Evolutionary conservation across 2,797 vertebrate genomes (phyloP).

Genomic region (Muscicapa comitata): DNA sequence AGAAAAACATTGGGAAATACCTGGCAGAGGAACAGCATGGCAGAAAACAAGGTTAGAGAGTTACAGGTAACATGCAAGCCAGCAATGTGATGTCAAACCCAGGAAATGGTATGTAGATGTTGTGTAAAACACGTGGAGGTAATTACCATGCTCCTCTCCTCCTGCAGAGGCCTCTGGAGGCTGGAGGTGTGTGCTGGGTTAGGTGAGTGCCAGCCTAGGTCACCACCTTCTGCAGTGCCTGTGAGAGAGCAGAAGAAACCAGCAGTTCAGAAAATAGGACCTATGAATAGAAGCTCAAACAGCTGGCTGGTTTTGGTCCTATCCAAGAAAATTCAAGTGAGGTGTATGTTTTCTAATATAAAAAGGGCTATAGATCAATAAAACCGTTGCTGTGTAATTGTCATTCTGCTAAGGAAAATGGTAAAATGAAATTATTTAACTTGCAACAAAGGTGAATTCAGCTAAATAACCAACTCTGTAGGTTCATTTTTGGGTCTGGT

Average conservation of each 20-base stretch:
- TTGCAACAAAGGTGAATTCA: neutral
- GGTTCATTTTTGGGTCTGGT: neutral
- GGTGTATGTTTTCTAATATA: neutral
- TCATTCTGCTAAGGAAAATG: neutral
- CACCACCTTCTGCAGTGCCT: fast-evolving
- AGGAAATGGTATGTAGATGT: neutral
- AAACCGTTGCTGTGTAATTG: neutral
- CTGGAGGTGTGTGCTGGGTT: neutral
- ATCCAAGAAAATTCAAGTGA: neutral
- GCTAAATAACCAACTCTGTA: neutral
- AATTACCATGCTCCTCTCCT: neutral
- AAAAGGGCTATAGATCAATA: neutral
- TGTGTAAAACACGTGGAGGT: neutral
- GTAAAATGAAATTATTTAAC: neutral
- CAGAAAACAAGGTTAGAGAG: neutral
- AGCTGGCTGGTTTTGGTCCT: neutral
- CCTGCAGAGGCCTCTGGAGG: neutral
- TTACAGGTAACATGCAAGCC: neutral
- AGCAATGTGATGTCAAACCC: neutral
- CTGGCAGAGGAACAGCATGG: neutral
- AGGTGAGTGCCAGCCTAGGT: neutral
- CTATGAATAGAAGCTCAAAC: neutral
- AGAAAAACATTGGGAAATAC: neutral
- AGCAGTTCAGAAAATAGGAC: neutral
- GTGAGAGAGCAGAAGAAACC: neutral